Evolutionary conservation across 2,113 vertebrate genomes (phyloP), one percentile per base, ranked within the genome.

Genomic region (Tonatia bakeri): DNA sequence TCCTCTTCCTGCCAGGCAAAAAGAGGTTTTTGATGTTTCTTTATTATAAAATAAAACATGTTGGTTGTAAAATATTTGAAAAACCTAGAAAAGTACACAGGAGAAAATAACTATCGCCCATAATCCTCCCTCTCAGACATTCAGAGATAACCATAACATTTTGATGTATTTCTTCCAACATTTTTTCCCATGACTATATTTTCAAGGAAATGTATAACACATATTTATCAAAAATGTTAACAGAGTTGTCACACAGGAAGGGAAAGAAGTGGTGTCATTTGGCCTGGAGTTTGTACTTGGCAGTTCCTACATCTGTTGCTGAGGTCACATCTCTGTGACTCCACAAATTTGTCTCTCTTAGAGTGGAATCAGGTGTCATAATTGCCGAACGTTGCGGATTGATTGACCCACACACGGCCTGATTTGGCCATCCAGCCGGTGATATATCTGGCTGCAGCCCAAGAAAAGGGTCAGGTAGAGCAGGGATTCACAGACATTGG

Each of bases 221-320:
- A 5, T 96, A 96, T 98, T 96, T 95, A 96, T 97, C 97, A 97
- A 96, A 92, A 93, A 89, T 84, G 91, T 94, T 97, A 96, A 91
- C 94, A 43, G 79, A 94, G 86, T 72, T 97, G 97, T 96, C 97
- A 96, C 79, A 33, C 56, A 50, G 86, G 69, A 90, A 86, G 93
- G 73, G 52, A 82, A 79, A 77, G 92, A 87, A 91, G 94, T 45
- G 70, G 81, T 93, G 77, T 95, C 94, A 15, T 88, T 91, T 97
- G 95, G 97, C 94, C 83, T 86, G 12, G 61, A 85, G 73, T 80
- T 88, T 76, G 31, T 2, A 79, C 73, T 95, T 98, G 97, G 97
- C 97, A 95, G 91, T 69, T 83, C 90, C 88, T 1, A 0, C 9
- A 1, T 80, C 81, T 91, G 61, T 73, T 73, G 47, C 91, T 75